Conservation (phyloP, 2,797 vertebrate genomes). For the Ispidina lecontei region DNA sequence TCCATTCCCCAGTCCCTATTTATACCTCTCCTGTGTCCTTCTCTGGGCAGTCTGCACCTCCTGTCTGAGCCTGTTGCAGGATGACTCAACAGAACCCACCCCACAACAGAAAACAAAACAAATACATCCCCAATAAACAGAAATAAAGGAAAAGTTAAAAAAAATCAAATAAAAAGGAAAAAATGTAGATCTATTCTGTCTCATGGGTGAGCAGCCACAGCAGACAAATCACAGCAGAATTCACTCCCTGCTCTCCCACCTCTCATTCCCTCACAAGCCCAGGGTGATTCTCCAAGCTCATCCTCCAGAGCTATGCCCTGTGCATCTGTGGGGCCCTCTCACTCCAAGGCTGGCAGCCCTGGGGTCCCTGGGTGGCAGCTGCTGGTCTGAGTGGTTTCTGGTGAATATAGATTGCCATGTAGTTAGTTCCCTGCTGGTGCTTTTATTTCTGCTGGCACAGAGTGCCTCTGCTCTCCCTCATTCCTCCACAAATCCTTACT, state of each 20-base stretch:
- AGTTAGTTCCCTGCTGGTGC: neutral
- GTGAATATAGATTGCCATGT: neutral
- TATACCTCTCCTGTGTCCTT: fast-evolving
- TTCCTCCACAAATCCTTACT: neutral
- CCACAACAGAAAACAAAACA: fast-evolving
- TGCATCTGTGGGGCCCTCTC: neutral
- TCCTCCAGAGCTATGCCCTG: no score
- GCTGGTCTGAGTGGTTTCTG: neutral
- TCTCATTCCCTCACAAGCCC: neutral
- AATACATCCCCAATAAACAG: neutral
- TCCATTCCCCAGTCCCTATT: neutral
- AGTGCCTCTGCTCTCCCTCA: fast-evolving
- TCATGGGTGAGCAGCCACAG: neutral
- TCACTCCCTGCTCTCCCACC: neutral
- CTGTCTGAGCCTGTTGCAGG: neutral
- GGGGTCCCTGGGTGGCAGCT: fast-evolving
- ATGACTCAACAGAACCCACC: neutral
- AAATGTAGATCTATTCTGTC: neutral
- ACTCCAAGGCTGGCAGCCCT: fast-evolving
- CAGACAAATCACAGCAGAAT: neutral
- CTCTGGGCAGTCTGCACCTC: neutral
- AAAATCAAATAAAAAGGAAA: neutral
- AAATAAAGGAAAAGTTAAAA: neutral
- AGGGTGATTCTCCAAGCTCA: neutral
- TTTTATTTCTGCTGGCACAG: neutral